phyloP scores from a whole-genome alignment of 2,888 invertebrate genomes.

The Coelopa pilipes region DNA sequence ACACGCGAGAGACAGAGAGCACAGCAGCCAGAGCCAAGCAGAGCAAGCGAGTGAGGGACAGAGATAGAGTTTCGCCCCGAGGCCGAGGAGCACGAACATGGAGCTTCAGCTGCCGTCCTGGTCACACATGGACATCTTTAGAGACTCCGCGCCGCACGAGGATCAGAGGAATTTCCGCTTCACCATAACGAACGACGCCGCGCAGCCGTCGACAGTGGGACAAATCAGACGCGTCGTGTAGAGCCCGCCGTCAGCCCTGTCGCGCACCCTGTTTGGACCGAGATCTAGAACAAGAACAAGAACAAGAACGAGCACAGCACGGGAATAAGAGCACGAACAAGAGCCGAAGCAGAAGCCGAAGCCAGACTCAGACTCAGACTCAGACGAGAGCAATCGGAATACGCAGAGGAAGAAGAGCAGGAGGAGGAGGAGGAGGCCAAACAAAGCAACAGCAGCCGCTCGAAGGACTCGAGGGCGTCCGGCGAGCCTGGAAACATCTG shows the following conservation, averaged over 20 bases:
- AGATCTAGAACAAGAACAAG: no score
- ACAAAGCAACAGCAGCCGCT: slow-evolving; percentile 3
- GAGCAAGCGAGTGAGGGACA: no score
- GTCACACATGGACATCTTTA: slow-evolving; percentile 10
- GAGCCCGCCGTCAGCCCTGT: no score
- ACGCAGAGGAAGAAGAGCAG: no score
- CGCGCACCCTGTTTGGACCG: no score
- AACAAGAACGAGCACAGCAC: not conserved
- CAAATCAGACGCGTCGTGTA: slow-evolving; percentile 6
- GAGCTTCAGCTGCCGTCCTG: slow-evolving; percentile 24
- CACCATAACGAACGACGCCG: not conserved
- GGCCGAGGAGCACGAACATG: slow-evolving; percentile 3
- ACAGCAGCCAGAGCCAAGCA: no score
- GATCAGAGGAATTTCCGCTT: not conserved
- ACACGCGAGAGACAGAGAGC: not conserved
- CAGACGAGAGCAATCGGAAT: no score
- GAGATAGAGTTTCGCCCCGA: no score
- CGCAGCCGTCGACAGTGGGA: slow-evolving; percentile 29
- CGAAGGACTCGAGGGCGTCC: not conserved
- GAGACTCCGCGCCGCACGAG: slow-evolving; percentile 1
- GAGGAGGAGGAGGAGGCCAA: not conserved
- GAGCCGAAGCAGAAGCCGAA: not conserved
- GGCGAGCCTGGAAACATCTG: not conserved
- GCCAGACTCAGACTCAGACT: no score
- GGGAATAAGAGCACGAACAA: not conserved